A percentile compares a stretch with the other conserved stretches of the same genome.
Evolutionary conservation across 2,888 invertebrate species (phyloP).

Genomic region (Agriopis leucophaearia): DNA sequence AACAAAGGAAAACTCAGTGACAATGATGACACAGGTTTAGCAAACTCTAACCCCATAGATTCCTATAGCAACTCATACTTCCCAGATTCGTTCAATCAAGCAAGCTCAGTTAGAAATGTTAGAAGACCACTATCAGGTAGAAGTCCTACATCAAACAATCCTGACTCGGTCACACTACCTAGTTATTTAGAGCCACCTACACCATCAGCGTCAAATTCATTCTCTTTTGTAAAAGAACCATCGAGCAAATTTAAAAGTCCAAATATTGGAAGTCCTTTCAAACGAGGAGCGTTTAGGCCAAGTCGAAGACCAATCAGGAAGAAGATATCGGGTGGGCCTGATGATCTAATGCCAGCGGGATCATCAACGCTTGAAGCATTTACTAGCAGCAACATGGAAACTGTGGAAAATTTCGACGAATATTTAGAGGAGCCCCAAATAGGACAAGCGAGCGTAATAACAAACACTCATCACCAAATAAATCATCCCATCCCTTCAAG

Average conservation of each 20-base stretch:
- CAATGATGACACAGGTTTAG: conserved; percentile 62
- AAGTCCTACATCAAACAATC: conserved; percentile 57
- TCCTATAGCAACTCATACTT: conserved; percentile 80
- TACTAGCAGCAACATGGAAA: conserved; percentile 62
- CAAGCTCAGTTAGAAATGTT: conserved; percentile 72
- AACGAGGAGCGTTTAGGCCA: conserved; percentile 73
- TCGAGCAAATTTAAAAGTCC: conserved; percentile 68
- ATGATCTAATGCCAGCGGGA: conserved; percentile 77
- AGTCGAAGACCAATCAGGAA: conserved; percentile 78
- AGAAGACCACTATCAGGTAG: conserved; percentile 67
- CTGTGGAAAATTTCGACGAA: conserved; percentile 70
- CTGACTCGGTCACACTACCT: conserved; percentile 74
- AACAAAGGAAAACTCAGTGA: conserved; percentile 62
- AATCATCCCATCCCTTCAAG: conserved; percentile 46
- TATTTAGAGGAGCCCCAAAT: conserved; percentile 67
- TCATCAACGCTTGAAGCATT: conserved; percentile 73
- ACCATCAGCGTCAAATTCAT: conserved; percentile 71
- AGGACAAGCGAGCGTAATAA: conserved; percentile 57
- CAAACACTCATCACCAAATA: conserved; percentile 27
- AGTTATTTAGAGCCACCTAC: conserved; percentile 82
- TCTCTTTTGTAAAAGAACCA: conserved; percentile 69
- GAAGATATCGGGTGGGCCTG: conserved; percentile 73
- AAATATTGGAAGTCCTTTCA: conserved; percentile 66
- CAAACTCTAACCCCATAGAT: conserved; percentile 65
- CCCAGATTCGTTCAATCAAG: conserved; percentile 78